Conservation (phyloP, 2,113 vertebrate genomes). For the Sinocyclocheilus maitianheensis region DNA sequence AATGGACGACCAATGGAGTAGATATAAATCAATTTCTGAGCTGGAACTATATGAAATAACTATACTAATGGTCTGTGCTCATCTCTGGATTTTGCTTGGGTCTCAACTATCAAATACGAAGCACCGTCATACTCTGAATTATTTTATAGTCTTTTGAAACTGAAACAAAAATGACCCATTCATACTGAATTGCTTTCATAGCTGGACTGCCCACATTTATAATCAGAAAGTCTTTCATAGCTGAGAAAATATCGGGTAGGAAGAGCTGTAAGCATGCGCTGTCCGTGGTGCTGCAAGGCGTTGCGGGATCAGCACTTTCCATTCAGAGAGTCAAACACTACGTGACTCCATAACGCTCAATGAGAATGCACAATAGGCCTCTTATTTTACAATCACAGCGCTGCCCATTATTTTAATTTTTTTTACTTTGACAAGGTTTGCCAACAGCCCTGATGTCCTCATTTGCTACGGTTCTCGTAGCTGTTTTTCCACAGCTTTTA, state of each 20-base stretch:
- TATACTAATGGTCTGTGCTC: not conserved
- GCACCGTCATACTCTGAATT: not conserved
- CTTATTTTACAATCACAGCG: not conserved
- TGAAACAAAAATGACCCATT: not conserved
- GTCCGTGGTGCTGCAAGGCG: constrained; percentile 63
- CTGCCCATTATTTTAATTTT: not conserved
- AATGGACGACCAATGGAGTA: not conserved
- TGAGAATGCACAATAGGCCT: constrained; percentile 34
- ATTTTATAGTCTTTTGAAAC: constrained; percentile 1
- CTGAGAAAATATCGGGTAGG: not conserved
- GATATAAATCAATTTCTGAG: not conserved
- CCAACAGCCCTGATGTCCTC: not conserved
- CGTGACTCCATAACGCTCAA: constrained; percentile 5
- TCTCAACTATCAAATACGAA: not conserved
- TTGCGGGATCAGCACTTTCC: constrained; percentile 45
- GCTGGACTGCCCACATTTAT: not conserved
- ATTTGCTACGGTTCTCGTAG: not conserved
- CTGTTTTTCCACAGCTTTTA: not conserved
- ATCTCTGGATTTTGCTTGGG: not conserved
- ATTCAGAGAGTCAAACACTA: constrained; percentile 19
- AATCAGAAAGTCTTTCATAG: not conserved
- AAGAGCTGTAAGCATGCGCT: constrained; percentile 25
- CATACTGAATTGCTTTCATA: not conserved
- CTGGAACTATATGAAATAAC: not conserved
- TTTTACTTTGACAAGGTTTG: constrained; percentile 24